Evolutionary conservation across 2,113 vertebrate genomes (phyloP).

Genomic region (Pardalotus punctatus): DNA sequence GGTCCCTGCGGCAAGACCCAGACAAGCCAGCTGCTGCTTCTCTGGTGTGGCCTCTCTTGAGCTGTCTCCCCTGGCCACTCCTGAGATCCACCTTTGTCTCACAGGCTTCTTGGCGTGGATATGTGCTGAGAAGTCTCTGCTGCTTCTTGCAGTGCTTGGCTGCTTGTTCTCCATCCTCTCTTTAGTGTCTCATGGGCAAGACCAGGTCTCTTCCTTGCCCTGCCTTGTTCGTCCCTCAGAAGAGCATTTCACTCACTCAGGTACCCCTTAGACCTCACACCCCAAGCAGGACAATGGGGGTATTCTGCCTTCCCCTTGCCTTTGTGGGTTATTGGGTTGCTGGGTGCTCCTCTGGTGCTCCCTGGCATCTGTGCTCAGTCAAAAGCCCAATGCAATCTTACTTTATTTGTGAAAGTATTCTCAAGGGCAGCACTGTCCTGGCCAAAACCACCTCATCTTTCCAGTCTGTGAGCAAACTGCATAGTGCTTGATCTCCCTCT

Average conservation of each 20-base stretch:
- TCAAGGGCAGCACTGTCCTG: not conserved
- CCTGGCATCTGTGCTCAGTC: not conserved
- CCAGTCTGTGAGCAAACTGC: not conserved
- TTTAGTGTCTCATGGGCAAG: not conserved
- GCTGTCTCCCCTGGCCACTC: not conserved
- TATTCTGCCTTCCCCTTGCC: not conserved
- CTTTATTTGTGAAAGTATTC: not conserved
- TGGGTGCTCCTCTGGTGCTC: not conserved
- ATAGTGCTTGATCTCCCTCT: not conserved
- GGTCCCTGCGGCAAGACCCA: not conserved
- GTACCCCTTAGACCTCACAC: not conserved
- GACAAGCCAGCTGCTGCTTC: not conserved
- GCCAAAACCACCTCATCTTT: not conserved
- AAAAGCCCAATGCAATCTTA: not conserved
- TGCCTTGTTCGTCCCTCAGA: not conserved
- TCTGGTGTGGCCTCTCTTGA: not conserved
- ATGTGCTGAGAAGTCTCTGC: not conserved
- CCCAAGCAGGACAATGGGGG: not conserved
- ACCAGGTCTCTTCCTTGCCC: not conserved
- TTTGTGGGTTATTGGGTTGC: not conserved
- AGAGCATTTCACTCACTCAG: not conserved
- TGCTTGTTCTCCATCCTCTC: not conserved
- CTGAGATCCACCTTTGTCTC: conserved; percentile 4
- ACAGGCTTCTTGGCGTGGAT: not conserved
- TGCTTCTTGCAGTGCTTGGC: not conserved